Conservation (phyloP, 2,113 vertebrate species). For the Platanista minor region DNA sequence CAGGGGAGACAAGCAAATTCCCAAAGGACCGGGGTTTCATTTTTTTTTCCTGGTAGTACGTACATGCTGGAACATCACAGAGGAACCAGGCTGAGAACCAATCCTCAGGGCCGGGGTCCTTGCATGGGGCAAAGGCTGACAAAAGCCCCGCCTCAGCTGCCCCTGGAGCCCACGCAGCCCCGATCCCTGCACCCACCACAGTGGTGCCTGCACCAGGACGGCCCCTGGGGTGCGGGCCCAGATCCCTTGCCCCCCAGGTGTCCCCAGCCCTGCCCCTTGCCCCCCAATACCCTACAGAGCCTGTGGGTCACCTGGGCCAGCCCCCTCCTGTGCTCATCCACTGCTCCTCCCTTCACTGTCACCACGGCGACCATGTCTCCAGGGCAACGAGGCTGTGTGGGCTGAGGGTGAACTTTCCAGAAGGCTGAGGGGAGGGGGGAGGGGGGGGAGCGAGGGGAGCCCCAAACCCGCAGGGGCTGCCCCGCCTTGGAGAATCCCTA, state of each 20-base stretch:
- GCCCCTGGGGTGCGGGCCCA: not conserved
- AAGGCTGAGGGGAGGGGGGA: not conserved
- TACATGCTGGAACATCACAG: not conserved
- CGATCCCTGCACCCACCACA: not conserved
- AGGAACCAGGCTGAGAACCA: not conserved
- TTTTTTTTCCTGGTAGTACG: not conserved
- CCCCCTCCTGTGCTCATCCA: not conserved
- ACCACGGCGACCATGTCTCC: not conserved
- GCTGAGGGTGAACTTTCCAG: slow-evolving; percentile 5
- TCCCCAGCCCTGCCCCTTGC: not conserved
- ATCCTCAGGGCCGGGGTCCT: no score
- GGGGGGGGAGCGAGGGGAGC: not conserved
- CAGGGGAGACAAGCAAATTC: not conserved
- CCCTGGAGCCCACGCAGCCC: not conserved
- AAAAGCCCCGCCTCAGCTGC: not conserved
- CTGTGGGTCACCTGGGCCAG: rapidly evolving
- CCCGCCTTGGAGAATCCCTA: no score
- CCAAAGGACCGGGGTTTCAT: not conserved
- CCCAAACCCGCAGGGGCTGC: rapidly evolving
- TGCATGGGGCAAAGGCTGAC: not conserved
- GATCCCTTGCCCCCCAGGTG: not conserved
- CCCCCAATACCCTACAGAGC: not conserved
- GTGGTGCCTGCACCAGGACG: not conserved
- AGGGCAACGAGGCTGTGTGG: slow-evolving; percentile 2
- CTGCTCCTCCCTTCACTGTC: not conserved